phyloP scores from a whole-genome alignment of 2,888 invertebrate genomes.

The Halictus quadricinctus region DNA sequence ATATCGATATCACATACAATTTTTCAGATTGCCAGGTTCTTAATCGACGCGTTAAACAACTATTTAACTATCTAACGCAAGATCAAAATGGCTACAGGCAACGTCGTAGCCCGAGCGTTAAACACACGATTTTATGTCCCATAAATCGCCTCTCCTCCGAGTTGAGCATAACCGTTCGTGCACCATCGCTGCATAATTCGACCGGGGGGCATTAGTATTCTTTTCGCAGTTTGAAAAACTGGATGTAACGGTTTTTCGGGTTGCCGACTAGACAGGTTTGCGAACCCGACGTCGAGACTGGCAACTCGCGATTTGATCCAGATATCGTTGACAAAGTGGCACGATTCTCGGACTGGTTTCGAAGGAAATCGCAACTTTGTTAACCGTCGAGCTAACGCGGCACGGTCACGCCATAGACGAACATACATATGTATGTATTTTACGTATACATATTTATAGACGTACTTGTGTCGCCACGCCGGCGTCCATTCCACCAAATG shows the following conservation, averaged over 20 bases:
- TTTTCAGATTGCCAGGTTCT: not conserved
- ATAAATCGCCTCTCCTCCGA: not conserved
- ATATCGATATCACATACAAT: not conserved
- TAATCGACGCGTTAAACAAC: not conserved
- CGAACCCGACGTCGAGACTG: not conserved
- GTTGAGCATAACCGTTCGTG: not conserved
- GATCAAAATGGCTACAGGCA: not conserved
- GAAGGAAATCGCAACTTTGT: conserved; percentile 38
- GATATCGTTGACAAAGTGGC: conserved; percentile 38
- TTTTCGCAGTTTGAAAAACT: not conserved
- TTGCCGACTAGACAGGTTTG: conserved; percentile 21
- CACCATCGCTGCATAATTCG: not conserved
- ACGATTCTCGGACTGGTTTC: not conserved
- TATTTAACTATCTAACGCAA: no score
- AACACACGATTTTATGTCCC: not conserved
- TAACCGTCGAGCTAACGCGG: not conserved
- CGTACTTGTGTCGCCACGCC: not conserved
- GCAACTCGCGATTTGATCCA: conserved; percentile 22
- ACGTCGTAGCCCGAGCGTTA: not conserved
- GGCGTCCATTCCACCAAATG: not conserved
- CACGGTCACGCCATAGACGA: conserved; percentile 4
- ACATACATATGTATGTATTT: not conserved
- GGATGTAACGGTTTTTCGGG: conserved; percentile 40
- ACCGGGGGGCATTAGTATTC: not conserved
- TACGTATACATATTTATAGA: not conserved